Conservation (phyloP, 1,140 invertebrate genomes). For the Hylyphantes graminicola region DNA sequence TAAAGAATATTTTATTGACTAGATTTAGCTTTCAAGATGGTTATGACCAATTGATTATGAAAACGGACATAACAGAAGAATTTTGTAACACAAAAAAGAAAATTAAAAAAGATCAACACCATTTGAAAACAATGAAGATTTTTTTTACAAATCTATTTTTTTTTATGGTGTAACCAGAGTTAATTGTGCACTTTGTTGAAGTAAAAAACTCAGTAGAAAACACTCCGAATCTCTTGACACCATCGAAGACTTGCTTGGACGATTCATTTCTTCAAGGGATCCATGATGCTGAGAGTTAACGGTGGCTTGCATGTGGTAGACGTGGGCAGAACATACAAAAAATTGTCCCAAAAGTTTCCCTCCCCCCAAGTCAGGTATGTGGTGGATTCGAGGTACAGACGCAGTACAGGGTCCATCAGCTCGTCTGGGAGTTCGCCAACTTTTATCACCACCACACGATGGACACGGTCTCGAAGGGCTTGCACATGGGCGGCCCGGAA, state of each 20-base stretch:
- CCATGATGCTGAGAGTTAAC: no score
- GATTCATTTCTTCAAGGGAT: not conserved
- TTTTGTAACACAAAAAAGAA: no score
- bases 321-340: conserved; percentile 84
- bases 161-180: no score
- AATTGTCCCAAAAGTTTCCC: conserved; percentile 93
- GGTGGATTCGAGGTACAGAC: conserved; percentile 91
- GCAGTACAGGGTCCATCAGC: conserved; percentile 80
- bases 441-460: conserved; percentile 65
- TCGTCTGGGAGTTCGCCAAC: conserved; percentile 63
- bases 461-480: conserved; percentile 63
- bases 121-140: no score
- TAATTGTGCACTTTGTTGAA: no score
- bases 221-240: not conserved
- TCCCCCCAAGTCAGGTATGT: conserved; percentile 92
- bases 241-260: not conserved
- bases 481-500: conserved; percentile 65
- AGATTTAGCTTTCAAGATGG: no score
- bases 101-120: no score
- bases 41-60: no score
- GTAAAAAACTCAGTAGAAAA: no score
- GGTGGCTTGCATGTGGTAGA: not conserved
- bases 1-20: no score
- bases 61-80: no score
- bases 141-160: no score